phyloP scores from a whole-genome alignment of 1,140 invertebrate species.

The Drosophila littoralis region DNA sequence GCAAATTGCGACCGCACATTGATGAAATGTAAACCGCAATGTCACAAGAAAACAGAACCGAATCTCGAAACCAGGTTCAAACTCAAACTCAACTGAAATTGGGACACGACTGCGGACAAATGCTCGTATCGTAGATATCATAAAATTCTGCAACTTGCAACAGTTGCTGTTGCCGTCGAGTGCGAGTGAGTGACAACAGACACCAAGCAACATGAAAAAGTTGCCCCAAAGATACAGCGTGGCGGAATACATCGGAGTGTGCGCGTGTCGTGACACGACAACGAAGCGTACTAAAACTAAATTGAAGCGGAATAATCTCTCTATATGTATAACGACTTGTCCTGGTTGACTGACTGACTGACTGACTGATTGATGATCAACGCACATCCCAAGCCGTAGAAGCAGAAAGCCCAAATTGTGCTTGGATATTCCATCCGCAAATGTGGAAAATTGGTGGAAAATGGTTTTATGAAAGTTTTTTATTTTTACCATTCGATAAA shows the following conservation, averaged over 20 bases:
- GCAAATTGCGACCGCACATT: constrained; percentile 50
- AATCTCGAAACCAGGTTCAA: not conserved
- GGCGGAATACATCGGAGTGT: not conserved
- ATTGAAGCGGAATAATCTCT: not conserved
- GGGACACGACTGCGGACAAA: constrained; percentile 14
- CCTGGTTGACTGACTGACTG: no score
- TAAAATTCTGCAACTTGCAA: constrained; percentile 60
- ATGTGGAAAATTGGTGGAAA: no score
- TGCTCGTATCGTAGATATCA: constrained; percentile 39
- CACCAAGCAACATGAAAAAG: constrained; percentile 17
- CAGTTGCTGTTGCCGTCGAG: constrained; percentile 32
- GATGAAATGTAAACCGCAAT: constrained; percentile 51
- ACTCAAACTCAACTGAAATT: not conserved
- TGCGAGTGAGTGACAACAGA: constrained; percentile 29
- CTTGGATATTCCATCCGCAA: no score
- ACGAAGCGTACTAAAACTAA: not conserved
- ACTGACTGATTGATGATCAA: no score
- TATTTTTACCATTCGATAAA: no score
- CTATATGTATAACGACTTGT: no score
- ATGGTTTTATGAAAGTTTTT: no score
- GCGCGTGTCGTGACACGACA: constrained; percentile 24
- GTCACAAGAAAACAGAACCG: not conserved
- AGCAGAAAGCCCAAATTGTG: no score
- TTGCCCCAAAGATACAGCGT: not conserved
- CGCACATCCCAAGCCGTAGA: no score